Evolutionary conservation across 1,140 invertebrate genomes (phyloP).

Genomic region (Aphaenogaster rudis): DNA sequence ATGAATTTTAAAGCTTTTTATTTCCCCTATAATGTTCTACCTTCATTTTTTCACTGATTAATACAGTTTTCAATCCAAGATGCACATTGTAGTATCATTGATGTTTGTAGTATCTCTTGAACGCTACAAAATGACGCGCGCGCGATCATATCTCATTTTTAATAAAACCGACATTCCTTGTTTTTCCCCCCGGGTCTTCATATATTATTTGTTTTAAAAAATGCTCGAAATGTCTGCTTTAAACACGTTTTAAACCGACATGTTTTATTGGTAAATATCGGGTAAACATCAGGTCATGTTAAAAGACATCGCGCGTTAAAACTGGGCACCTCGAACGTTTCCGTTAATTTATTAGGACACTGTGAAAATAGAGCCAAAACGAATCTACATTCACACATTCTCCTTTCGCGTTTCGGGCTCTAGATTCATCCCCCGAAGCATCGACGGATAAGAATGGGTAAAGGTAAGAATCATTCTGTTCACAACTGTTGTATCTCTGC

Average conservation of each 20-base stretch:
- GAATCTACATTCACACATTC: background rate
- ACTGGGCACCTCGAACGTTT: background rate
- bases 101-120: too few relatives aligned
- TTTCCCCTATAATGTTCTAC: too few relatives aligned
- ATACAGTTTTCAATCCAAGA: too few relatives aligned
- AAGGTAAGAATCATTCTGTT: background rate
- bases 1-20: too few relatives aligned
- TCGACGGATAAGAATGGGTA: background rate
- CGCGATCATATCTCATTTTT: too few relatives aligned
- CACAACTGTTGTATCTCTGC: background rate
- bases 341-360: background rate
- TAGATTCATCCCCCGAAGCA: background rate
- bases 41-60: too few relatives aligned
- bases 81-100: too few relatives aligned
- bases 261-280: background rate
- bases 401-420: background rate
- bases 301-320: background rate
- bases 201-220: background rate
- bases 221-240: background rate
- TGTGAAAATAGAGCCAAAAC: background rate
- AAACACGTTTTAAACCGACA: background rate
- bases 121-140: too few relatives aligned
- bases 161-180: too few relatives aligned
- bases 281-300: background rate
- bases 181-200: too few relatives aligned